Base-by-base conservation (phyloP, 2,888 invertebrate species). In the Oxyteleia sp. region DNA sequence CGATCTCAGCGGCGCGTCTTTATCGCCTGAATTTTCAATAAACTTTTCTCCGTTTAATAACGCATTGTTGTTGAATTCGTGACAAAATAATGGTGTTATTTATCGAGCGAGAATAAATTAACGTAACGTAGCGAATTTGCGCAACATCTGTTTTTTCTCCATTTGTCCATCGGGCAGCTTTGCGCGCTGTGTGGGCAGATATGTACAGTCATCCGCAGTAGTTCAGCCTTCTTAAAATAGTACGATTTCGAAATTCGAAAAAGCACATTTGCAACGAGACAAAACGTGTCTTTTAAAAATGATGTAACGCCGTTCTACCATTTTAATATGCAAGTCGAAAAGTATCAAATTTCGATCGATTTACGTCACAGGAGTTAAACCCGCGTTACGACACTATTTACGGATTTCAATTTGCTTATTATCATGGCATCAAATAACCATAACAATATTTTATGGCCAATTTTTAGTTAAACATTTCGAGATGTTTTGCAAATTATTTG, bases 211-310 rank as follows among this genome's bases (percentile, higher is more conserved):
- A 76, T 80, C 76, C 72, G 69, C 68, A 57, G 80, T 72, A 61
- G 71, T 84, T 80, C 53, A 84, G 80, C 84, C 80, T 72, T 84
- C 84, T 84, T 74, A 80, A 84, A 84, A 84, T 84, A 81, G 84
- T 84, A 81, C 76, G 80, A 84, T 84, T 84, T 76, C 84, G 84
- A 84, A 84, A 84, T 84, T 76, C 68, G 84, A 81, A 84, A 84
- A 84, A 80, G 79, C 78, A 78, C 68, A 78, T 74, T 83, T 79
- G 78, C 83, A 79, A 57, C 68, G 53, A 79, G 57, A 76, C 80
- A 79, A 80, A 84, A 76, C 72, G 71, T 69, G 75, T 76, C 71
- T 84, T 84, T 84, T 75, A 64, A 75, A 79, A 74, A 66, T 76
- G 84, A 84, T 80, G 69, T 63, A 74, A 66, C 41, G 69, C 45